These are phyloP conservation scores for Litocranius walleri DNA, from an alignment of 2,113 vertebrate genomes.

Conservation along the genomic window DNA sequence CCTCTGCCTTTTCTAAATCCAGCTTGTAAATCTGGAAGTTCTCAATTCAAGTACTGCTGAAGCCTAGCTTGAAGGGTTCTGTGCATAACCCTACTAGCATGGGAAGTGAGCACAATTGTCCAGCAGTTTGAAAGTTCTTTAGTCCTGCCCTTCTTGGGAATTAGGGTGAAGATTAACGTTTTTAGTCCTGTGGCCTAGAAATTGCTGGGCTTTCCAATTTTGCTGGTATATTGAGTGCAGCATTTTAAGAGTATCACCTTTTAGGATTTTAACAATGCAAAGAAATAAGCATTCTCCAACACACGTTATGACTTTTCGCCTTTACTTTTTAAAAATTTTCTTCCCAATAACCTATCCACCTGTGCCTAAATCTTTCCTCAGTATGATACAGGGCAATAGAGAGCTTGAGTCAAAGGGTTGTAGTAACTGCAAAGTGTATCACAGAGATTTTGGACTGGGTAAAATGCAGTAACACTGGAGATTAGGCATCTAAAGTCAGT, in stretches of 20 bases:
- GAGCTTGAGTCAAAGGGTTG: neutral
- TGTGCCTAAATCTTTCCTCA: neutral
- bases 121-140: neutral
- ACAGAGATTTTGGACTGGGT: neutral
- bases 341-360: neutral
- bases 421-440: neutral
- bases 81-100: neutral
- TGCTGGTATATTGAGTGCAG: neutral
- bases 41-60: neutral
- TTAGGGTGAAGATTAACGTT: neutral
- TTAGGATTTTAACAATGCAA: neutral
- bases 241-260: neutral
- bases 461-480: neutral
- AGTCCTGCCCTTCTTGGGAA: neutral
- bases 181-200: neutral
- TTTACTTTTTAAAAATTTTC: neutral
- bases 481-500: neutral
- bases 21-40: neutral
- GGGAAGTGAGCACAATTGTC: neutral
- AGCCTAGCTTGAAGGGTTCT: neutral
- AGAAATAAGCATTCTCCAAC: neutral
- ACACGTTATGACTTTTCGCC: accelerated
- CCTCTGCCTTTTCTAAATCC: neutral
- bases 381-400: accelerated
- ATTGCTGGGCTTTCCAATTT: neutral